Evolutionary conservation across 1,140 invertebrate genomes (phyloP).

Genomic region (Ostrea edulis): DNA sequence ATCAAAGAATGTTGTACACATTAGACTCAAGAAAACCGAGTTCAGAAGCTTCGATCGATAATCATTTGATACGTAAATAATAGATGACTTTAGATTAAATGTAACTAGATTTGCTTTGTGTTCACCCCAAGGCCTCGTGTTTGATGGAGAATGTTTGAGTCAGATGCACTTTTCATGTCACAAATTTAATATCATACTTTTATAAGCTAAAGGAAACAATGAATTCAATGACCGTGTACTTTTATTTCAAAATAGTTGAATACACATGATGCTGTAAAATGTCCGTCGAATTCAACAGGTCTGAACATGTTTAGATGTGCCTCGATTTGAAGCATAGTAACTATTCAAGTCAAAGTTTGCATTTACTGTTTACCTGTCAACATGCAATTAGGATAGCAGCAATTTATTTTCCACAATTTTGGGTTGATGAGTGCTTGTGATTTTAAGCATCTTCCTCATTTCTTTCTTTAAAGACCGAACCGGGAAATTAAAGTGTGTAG

Average conservation of each 20-base stretch:
- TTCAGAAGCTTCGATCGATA: not conserved
- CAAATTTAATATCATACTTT: not conserved
- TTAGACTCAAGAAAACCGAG: not conserved
- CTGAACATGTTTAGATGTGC: too few species aligned
- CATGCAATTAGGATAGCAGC: not conserved
- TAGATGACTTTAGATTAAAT: not conserved
- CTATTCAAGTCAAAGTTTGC: not conserved
- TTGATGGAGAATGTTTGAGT: not conserved
- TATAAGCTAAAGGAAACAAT: not conserved
- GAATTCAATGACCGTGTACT: not conserved
- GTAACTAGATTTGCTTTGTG: not conserved
- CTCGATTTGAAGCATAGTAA: not conserved
- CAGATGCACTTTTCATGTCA: not conserved
- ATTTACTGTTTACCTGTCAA: not conserved
- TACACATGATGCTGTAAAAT: not conserved
- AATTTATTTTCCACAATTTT: not conserved
- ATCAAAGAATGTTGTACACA: not conserved
- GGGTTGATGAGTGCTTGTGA: too few species aligned
- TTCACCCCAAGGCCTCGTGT: not conserved
- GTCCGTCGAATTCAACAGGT: not conserved
- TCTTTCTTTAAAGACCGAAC: too few species aligned
- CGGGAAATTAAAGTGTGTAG: too few species aligned
- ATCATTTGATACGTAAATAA: slow-evolving; percentile 4
- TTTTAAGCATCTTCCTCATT: too few species aligned
- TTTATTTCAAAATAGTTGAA: not conserved